Evolutionary conservation across 2,888 invertebrate species (phyloP), one percentile per base, ranked within the genome.

Genomic region (Pecten maximus): DNA sequence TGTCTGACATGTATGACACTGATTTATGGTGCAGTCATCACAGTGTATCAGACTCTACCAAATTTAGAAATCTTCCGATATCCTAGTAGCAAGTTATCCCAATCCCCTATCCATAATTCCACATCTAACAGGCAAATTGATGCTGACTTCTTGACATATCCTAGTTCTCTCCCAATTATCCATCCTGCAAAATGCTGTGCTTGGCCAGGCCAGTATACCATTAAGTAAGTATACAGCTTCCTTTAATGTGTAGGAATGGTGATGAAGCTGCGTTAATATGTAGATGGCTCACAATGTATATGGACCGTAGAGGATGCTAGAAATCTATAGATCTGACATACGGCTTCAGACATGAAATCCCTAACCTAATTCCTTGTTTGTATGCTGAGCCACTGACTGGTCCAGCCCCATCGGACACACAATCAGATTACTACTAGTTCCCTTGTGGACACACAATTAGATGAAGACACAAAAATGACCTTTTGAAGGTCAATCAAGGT

Each of bases 361-460:
- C 74, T 74, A 74, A 35, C 60, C 74, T 74, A 74, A 74, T 74
- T 74, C 35, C 74, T 74, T 74, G 35, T 74, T 74, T 74, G 74
- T 74, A 74, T 74, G 74, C 74, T 28, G 28, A 74, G 74, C 74
- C 74, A 74, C 74, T 74, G 74, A 74, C 28, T 35, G 15, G 74
- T 74, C 74, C 35, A 35, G 35, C 74, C 74, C 23, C 74, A 6
- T 35, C 35, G 74, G 74, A 74, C 74, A 74, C 28, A 74, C 35
- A 74, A 74, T 74, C 74, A 74, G 74, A 74, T 74, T 74, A 74
- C 74, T 74, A 0, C 74, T 4, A 28, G 2, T 8, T 74, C 74
- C 35, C 74, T 35, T 74, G 74, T 74, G 74, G 35, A 74, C 16
- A 16, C 35, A 35, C 74, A 74, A 74, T 74, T 74, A 74, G 35